These are phyloP conservation scores for Drosophila siamana DNA, from an alignment of 2,888 invertebrate genomes.

Conservation along the genomic window DNA sequence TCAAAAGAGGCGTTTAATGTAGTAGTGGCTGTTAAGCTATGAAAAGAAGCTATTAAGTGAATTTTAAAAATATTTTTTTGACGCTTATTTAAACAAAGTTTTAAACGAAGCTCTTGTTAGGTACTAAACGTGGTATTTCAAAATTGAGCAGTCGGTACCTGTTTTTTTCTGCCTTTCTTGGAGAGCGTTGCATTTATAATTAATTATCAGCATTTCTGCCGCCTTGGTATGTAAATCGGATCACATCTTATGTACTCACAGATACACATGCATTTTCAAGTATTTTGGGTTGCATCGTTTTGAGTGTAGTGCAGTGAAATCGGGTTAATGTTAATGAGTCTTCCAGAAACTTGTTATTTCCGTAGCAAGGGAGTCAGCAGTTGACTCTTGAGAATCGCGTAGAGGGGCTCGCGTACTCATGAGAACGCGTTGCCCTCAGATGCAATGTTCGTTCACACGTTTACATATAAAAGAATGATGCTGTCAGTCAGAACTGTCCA, in stretches of 20 bases:
- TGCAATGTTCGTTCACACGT: slow-evolving; percentile 19
- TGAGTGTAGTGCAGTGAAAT: slow-evolving; percentile 49
- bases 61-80: too few species aligned
- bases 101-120: too few species aligned
- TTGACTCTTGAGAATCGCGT: slow-evolving; percentile 37
- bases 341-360: slow-evolving; percentile 66
- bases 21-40: too few species aligned
- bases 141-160: background rate
- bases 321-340: slow-evolving; percentile 74
- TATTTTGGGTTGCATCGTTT: slow-evolving; percentile 27
- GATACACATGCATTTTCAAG: background rate
- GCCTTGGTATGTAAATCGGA: slow-evolving; percentile 11
- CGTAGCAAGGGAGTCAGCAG: slow-evolving; percentile 13
- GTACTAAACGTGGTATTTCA: background rate
- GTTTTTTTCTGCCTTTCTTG: slow-evolving; percentile 6
- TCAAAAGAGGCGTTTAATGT: too few species aligned
- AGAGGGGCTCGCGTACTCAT: slow-evolving; percentile 29
- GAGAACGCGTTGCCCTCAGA: slow-evolving; percentile 41
- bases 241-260: slow-evolving; percentile 7
- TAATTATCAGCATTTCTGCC: background rate
- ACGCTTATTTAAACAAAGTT: too few species aligned
- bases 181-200: slow-evolving; percentile 25
- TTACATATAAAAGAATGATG: slow-evolving; percentile 54
- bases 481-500: slow-evolving; percentile 21
- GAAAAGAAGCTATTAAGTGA: too few species aligned